Conservation (phyloP, 2,113 vertebrate genomes). For the Engraulis encrasicolus region DNA sequence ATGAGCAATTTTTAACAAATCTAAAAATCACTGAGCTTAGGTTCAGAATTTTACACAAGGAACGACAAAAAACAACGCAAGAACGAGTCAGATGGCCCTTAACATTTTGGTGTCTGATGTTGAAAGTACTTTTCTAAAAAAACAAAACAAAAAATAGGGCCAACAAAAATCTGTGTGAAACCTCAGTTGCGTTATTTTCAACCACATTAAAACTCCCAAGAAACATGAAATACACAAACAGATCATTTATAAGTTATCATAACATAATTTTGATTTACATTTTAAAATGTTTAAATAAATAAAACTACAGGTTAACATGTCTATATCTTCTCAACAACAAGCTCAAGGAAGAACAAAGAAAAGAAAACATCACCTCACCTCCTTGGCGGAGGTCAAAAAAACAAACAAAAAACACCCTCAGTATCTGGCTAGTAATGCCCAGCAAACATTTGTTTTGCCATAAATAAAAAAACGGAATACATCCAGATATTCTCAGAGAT, state of each 20-base stretch:
- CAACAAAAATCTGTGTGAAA: neutral
- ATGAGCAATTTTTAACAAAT: slow-evolving; percentile 24
- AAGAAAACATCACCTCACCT: neutral
- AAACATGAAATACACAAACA: neutral
- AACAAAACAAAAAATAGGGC: neutral
- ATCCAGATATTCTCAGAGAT: neutral
- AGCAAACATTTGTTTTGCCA: neutral
- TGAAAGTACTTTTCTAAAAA: neutral
- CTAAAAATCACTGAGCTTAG: slow-evolving; percentile 11
- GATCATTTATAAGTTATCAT: neutral
- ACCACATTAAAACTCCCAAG: slow-evolving; percentile 1
- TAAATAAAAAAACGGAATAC: neutral
- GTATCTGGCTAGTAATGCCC: neutral
- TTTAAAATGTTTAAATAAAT: slow-evolving; percentile 10
- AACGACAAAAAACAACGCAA: slow-evolving; percentile 19
- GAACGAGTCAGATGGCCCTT: neutral
- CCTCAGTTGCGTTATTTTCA: neutral
- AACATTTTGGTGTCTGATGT: neutral
- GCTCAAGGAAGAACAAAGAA: neutral
- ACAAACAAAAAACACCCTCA: neutral
- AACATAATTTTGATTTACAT: neutral
- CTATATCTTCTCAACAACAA: neutral
- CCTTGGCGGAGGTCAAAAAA: no score
- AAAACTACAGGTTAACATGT: neutral
- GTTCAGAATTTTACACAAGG: neutral